A percentile compares a stretch with the other conserved stretches of the same genome.
These are phyloP conservation scores for Odontomachus brunneus DNA, from an alignment of 1,140 invertebrate species.

Conservation along the genomic window DNA sequence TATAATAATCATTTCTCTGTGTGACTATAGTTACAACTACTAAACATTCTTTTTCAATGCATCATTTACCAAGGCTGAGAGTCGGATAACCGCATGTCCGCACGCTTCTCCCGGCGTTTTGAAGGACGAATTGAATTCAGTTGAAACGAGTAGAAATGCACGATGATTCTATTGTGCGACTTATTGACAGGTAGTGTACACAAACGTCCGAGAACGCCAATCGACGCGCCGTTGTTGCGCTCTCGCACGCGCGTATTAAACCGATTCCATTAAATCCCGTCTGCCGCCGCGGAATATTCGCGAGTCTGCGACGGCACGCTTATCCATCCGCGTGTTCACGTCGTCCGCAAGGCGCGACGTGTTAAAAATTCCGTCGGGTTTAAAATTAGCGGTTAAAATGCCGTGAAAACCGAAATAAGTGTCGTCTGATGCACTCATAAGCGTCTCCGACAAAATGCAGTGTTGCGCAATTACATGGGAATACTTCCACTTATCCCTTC, in stretches of 20 bases:
- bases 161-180: conserved; percentile 34
- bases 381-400: conserved; percentile 41
- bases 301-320: not conserved
- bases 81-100: conserved; percentile 6
- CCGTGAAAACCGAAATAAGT: conserved; percentile 37
- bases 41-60: too few species aligned
- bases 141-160: conserved; percentile 24
- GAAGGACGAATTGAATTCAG: conserved; percentile 13
- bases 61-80: conserved; percentile 20
- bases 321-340: not conserved
- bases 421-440: conserved; percentile 5
- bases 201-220: conserved; percentile 14
- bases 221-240: not conserved
- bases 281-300: not conserved
- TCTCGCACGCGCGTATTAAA: conserved; percentile 22
- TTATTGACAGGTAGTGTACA: conserved; percentile 34
- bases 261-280: conserved; percentile 39
- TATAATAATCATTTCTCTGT: too few species aligned
- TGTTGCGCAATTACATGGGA: not conserved
- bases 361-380: not conserved
- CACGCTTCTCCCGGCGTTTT: not conserved
- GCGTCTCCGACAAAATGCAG: conserved; percentile 6
- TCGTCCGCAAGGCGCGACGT: conserved; percentile 13
- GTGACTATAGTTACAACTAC: too few species aligned
- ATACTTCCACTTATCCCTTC: not conserved